These are phyloP conservation scores for Gallinago nigripennis DNA, from an alignment of 2,797 vertebrate species.

Conservation along the genomic window DNA sequence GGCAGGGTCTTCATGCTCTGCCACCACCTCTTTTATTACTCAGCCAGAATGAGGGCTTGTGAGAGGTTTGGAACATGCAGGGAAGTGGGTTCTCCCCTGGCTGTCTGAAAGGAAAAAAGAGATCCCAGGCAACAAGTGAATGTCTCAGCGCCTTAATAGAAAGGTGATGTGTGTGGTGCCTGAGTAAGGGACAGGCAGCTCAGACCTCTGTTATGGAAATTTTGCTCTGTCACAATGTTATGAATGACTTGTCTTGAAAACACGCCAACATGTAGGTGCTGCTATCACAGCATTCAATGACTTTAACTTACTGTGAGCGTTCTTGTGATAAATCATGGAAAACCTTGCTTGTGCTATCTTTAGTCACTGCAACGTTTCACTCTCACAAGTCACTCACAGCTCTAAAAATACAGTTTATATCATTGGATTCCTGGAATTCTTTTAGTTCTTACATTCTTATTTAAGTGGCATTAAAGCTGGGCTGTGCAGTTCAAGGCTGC, in stretches of 20 bases:
- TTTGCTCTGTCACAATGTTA: constrained; percentile 68
- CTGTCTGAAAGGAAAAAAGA: not conserved
- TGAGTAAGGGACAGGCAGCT: not conserved
- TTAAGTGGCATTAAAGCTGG: constrained; percentile 87
- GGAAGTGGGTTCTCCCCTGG: not conserved
- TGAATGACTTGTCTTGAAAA: constrained; percentile 70
- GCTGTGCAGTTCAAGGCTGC: constrained; percentile 78
- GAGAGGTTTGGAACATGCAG: not conserved
- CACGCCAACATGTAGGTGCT: constrained; percentile 52
- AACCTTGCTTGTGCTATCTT: constrained; percentile 78
- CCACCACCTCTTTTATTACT: not conserved
- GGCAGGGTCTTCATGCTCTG: not conserved
- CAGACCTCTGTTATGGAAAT: constrained; percentile 64
- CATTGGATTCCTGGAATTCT: constrained; percentile 89
- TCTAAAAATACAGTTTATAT: constrained; percentile 96
- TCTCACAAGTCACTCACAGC: constrained; percentile 81
- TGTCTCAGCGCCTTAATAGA: not conserved
- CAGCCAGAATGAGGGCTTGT: not conserved
- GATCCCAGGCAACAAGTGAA: not conserved
- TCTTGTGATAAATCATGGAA: constrained; percentile 81
- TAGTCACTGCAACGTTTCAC: constrained; percentile 75
- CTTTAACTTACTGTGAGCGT: constrained; percentile 67
- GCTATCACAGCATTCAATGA: constrained; percentile 66
- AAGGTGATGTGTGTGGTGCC: not conserved
- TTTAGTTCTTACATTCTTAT: constrained; percentile 86